These are phyloP conservation scores for Elephantulus edwardii DNA, from an alignment of 2,113 vertebrate species.

Conservation along the genomic window DNA sequence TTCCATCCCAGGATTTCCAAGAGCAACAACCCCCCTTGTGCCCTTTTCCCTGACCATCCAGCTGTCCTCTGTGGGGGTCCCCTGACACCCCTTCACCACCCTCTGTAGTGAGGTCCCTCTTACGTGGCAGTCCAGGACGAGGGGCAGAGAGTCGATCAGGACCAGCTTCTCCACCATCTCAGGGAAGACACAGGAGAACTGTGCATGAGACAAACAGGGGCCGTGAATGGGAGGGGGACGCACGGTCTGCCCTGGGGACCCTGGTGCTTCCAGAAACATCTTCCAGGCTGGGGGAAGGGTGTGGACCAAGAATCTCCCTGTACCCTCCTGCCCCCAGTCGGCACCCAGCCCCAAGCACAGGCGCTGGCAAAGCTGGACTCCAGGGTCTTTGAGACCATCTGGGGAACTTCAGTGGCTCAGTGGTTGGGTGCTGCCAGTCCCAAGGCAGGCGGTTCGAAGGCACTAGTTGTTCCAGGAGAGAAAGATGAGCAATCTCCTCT, in stretches of 20 bases:
- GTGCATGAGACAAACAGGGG: background rate
- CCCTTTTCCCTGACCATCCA: background rate
- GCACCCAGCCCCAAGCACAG: background rate
- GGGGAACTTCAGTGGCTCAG: too few relatives aligned
- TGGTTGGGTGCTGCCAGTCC: too few relatives aligned
- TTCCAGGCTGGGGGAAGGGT: background rate
- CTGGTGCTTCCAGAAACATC: background rate
- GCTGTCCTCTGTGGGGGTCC: background rate
- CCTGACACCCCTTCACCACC: background rate
- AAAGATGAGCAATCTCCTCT: too few relatives aligned
- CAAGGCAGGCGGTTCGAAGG: too few relatives aligned
- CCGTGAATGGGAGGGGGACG: background rate
- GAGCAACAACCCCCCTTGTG: background rate
- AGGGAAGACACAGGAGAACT: slow-evolving; percentile 92
- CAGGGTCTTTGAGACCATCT: background rate
- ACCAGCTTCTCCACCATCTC: slow-evolving; percentile 92
- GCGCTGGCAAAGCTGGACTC: background rate
- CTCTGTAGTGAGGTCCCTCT: background rate
- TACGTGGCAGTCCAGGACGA: slow-evolving; percentile 81
- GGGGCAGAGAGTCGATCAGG: slow-evolving; percentile 88
- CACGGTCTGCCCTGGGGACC: background rate
- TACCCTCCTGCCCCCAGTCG: background rate
- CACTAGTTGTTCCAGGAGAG: too few relatives aligned
- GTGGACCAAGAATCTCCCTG: background rate
- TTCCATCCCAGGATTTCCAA: background rate